phyloP scores from a whole-genome alignment of 2,797 vertebrate genomes.

The Microchirus variegatus region DNA sequence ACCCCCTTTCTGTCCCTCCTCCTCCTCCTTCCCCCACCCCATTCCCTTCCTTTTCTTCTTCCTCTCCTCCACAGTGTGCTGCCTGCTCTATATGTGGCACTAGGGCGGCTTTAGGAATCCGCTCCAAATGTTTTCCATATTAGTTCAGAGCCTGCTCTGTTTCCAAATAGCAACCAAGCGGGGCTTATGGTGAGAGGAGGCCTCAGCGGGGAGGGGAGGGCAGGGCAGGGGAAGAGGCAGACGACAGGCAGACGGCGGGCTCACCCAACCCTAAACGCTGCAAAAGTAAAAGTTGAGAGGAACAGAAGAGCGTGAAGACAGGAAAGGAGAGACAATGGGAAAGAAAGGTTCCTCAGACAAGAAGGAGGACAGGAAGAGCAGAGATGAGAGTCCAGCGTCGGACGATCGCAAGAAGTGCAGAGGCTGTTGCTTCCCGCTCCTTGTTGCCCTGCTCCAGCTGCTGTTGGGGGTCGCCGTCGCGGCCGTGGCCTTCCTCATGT shows the following conservation, averaged over 20 bases:
- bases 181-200: constrained; percentile 74
- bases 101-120: constrained; percentile 80
- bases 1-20: constrained; percentile 84
- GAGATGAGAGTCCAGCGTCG: constrained; percentile 68
- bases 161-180: constrained; percentile 82
- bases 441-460: constrained; percentile 92
- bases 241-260: constrained; percentile 42
- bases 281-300: constrained; percentile 42
- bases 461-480: constrained; percentile 87
- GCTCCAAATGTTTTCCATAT: constrained; percentile 97
- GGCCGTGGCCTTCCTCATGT: constrained; percentile 92
- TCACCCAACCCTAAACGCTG: constrained; percentile 53
- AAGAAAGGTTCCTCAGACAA: constrained; percentile 65
- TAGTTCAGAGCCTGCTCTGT: constrained; percentile 90
- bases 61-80: constrained; percentile 62
- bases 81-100: constrained; percentile 89
- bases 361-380: constrained; percentile 56
- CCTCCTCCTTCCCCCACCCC: constrained; percentile 64
- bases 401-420: constrained; percentile 86
- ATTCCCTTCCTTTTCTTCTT: constrained; percentile 55
- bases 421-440: constrained; percentile 92
- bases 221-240: constrained; percentile 40
- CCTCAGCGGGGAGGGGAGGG: constrained; percentile 66
- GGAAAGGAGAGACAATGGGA: constrained; percentile 60
- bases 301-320: constrained; percentile 42